Conservation (phyloP, 2,888 invertebrate genomes). For the Onchidella celtica region DNA sequence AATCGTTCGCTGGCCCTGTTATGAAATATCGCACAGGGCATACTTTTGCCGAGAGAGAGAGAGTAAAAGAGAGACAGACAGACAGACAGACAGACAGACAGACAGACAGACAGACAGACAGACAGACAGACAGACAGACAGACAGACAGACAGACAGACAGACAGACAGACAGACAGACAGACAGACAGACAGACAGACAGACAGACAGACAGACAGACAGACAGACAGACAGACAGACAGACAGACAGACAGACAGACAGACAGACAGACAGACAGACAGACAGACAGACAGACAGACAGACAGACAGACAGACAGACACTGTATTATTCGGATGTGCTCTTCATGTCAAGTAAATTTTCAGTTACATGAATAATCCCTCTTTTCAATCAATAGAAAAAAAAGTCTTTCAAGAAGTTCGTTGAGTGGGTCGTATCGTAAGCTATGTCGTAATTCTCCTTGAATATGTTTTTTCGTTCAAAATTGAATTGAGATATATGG, state of each 20-base stretch:
- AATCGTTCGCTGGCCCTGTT: too few relatives aligned
- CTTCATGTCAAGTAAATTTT: too few relatives aligned
- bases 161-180: slow-evolving; percentile 20
- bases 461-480: too few relatives aligned
- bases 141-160: slow-evolving; percentile 27
- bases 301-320: slow-evolving; percentile 33
- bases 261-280: slow-evolving; percentile 33
- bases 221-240: slow-evolving; percentile 29
- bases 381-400: too few relatives aligned
- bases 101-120: slow-evolving; percentile 28
- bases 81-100: slow-evolving; percentile 28
- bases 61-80: too few relatives aligned
- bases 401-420: too few relatives aligned
- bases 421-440: too few relatives aligned
- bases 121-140: slow-evolving; percentile 31
- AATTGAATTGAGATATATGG: too few relatives aligned
- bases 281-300: slow-evolving; percentile 30
- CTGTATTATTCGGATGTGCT: too few relatives aligned
- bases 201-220: slow-evolving; percentile 44
- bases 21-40: too few relatives aligned
- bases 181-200: slow-evolving; percentile 43
- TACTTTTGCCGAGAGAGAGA: not conserved
- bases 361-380: too few relatives aligned
- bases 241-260: slow-evolving; percentile 22
- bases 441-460: too few relatives aligned